Percentiles rank a stretch among this genome's conserved stretches.
Conservation (phyloP, 2,888 invertebrate genomes). For the Andrena chrysosceles region DNA sequence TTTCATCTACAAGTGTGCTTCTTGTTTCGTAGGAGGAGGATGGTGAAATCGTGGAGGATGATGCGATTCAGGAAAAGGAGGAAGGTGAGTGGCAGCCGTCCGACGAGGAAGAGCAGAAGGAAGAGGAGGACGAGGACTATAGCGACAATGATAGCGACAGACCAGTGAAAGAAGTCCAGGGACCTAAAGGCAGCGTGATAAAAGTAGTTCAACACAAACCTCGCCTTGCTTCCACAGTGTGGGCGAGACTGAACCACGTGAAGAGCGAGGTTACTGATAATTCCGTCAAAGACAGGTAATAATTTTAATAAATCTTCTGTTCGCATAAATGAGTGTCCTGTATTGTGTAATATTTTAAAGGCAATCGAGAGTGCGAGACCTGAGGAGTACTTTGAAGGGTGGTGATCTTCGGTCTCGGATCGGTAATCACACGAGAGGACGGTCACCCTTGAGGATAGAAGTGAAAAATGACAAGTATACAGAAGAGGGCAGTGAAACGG, state of each 20-base stretch:
- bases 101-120: constrained; percentile 67
- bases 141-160: constrained; percentile 76
- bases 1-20: neutral
- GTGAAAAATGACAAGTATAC: constrained; percentile 82
- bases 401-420: constrained; percentile 80
- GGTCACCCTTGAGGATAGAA: constrained; percentile 83
- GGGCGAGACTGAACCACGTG: constrained; percentile 86
- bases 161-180: constrained; percentile 87
- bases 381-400: constrained; percentile 73
- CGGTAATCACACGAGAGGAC: constrained; percentile 78
- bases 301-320: neutral
- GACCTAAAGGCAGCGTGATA: constrained; percentile 85
- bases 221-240: constrained; percentile 86
- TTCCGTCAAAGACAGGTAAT: constrained; percentile 72
- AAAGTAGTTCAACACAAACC: constrained; percentile 86
- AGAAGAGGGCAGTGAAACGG: constrained; percentile 70
- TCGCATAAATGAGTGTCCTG: neutral
- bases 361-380: constrained; percentile 68
- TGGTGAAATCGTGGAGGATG: constrained; percentile 67
- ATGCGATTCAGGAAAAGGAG: constrained; percentile 41
- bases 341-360: constrained; percentile 57
- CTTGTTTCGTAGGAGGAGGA: constrained; percentile 61
- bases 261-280: constrained; percentile 70
- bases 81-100: constrained; percentile 70
- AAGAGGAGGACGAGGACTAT: constrained; percentile 71